These are phyloP conservation scores for Lycodopsis pacificus DNA, from an alignment of 2,797 vertebrate genomes.

Conservation along the genomic window DNA sequence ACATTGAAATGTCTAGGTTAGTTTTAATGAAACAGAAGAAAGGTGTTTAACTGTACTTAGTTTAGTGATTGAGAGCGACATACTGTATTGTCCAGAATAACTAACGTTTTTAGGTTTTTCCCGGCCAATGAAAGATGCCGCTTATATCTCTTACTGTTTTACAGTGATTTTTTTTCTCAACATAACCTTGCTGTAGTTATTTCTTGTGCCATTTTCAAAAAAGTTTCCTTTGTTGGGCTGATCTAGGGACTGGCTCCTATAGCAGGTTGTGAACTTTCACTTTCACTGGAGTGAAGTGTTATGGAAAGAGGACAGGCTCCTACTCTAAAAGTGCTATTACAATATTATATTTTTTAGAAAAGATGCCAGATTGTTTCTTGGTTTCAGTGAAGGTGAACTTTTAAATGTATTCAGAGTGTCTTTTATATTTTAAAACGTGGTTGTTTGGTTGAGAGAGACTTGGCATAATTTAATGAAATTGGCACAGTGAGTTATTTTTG, in stretches of 20 bases:
- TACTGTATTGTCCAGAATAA: constrained; percentile 38
- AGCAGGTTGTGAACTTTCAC: constrained; percentile 51
- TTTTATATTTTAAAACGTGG: constrained; percentile 39
- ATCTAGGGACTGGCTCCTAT: constrained; percentile 76
- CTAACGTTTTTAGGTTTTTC: constrained; percentile 42
- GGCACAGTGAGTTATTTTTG: constrained; percentile 23
- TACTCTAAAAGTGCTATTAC: constrained; percentile 53
- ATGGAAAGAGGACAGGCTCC: constrained; percentile 74
- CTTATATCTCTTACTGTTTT: constrained; percentile 34
- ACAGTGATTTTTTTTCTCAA: constrained; percentile 15
- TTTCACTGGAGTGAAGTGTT: constrained; percentile 45
- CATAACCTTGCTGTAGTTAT: constrained; percentile 22
- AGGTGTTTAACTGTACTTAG: constrained; percentile 27
- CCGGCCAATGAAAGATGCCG: constrained; percentile 20
- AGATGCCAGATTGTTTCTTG: constrained; percentile 44
- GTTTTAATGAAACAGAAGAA: constrained; percentile 28
- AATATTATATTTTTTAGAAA: constrained; percentile 54
- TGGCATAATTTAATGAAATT: constrained; percentile 36
- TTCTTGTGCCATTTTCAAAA: constrained; percentile 45
- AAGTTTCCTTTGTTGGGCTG: constrained; percentile 27
- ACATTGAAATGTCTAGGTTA: constrained; percentile 27
- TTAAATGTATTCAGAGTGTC: constrained; percentile 31
- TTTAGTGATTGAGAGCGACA: constrained; percentile 34
- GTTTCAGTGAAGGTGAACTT: constrained; percentile 31
- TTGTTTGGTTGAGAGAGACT: constrained; percentile 36